Percentiles rank a stretch among this genome's conserved stretches.
Conservation (phyloP, 2,797 vertebrate genomes). For the Poeciliopsis paucimaculata region DNA sequence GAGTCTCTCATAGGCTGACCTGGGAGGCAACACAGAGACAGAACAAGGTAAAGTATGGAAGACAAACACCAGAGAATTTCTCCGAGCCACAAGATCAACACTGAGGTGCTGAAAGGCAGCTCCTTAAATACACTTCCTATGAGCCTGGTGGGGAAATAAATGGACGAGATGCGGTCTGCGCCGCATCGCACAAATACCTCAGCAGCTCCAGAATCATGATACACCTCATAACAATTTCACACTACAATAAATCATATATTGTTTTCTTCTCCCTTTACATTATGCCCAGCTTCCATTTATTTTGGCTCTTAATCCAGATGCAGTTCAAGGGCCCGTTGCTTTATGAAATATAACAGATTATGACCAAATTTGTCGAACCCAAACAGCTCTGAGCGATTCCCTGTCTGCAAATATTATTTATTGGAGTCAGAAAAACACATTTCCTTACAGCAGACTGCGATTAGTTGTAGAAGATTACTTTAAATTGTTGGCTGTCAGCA, state of each 20-base stretch:
- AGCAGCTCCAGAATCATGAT: neutral
- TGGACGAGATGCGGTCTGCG: neutral
- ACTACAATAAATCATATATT: neutral
- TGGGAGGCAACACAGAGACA: neutral
- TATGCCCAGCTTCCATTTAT: neutral
- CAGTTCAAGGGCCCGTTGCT: neutral
- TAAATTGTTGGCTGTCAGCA: neutral
- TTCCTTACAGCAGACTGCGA: neutral
- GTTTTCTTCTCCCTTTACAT: neutral
- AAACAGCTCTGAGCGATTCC: neutral
- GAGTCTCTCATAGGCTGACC: neutral
- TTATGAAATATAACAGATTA: neutral
- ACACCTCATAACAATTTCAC: neutral
- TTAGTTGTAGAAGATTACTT: neutral
- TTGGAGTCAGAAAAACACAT: neutral
- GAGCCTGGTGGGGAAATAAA: neutral
- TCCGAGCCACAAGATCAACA: neutral
- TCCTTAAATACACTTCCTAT: neutral
- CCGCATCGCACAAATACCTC: neutral
- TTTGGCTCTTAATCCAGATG: neutral
- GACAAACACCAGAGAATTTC: neutral
- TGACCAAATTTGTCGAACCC: neutral
- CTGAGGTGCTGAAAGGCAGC: neutral
- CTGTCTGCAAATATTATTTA: neutral
- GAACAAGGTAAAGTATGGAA: neutral